These are phyloP conservation scores for Petromus typicus DNA, from an alignment of 2,113 vertebrate genomes.

Conservation along the genomic window DNA sequence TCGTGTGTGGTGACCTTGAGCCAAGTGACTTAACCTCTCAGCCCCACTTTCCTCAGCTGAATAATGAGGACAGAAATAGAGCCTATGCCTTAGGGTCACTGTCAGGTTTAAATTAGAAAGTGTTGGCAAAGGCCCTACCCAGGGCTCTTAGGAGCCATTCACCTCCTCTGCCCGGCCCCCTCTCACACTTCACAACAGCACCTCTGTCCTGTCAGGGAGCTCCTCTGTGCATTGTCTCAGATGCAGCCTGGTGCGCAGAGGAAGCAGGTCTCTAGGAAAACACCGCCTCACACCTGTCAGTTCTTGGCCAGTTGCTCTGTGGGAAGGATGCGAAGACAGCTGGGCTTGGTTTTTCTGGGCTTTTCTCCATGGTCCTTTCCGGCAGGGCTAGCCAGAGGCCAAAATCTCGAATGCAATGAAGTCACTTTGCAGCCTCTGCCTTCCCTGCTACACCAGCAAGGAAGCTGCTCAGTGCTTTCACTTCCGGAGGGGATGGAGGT, in stretches of 20 bases:
- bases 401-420: not conserved
- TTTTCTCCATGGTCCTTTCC: slow-evolving; percentile 76
- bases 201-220: not conserved
- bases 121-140: not conserved
- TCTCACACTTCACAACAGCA: not conserved
- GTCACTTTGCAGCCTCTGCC: slow-evolving; percentile 45
- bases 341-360: slow-evolving; percentile 77
- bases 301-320: slow-evolving; percentile 53
- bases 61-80: not conserved
- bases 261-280: slow-evolving; percentile 62
- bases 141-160: not conserved
- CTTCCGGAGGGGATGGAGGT: not conserved
- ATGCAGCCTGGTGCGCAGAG: not conserved
- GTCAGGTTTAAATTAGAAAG: not conserved
- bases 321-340: slow-evolving; percentile 72
- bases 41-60: slow-evolving; percentile 1
- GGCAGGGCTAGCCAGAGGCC: slow-evolving; percentile 78
- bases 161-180: too few relatives aligned
- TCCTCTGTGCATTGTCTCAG: not conserved
- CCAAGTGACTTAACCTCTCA: not conserved
- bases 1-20: not conserved
- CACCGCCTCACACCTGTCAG: slow-evolving; percentile 72
- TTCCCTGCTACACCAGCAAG: slow-evolving; percentile 25
- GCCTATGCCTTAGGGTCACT: not conserved
- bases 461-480: not conserved